A percentile compares a stretch with the other conserved stretches of the same genome.
These are phyloP conservation scores for Crypturellus undulatus DNA, from an alignment of 2,113 vertebrate species.

Conservation along the genomic window DNA sequence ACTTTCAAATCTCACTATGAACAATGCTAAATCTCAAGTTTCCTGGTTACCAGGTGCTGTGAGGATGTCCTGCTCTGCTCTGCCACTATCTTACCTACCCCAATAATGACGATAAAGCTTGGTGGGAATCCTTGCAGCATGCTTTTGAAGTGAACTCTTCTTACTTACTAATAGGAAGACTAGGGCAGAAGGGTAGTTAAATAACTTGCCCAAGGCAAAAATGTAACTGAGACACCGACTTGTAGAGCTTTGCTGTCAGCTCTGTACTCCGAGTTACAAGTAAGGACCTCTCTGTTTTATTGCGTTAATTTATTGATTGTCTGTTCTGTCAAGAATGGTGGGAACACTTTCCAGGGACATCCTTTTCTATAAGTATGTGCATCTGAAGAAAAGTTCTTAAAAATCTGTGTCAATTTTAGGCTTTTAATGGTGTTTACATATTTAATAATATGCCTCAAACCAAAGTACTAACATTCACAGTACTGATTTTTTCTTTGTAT, in stretches of 20 bases:
- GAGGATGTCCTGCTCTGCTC: rapidly evolving
- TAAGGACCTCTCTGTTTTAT: neutral
- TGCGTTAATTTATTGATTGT: neutral
- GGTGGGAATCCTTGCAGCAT: neutral
- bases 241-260: neutral
- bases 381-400: neutral
- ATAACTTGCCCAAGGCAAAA: neutral
- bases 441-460: neutral
- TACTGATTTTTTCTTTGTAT: neutral
- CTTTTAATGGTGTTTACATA: neutral
- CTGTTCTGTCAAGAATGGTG: neutral
- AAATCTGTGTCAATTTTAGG: neutral
- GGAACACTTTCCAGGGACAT: neutral
- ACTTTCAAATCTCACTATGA: neutral
- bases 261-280: neutral
- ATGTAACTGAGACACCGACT: neutral
- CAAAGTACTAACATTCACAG: neutral
- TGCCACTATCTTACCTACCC: neutral
- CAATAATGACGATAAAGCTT: neutral
- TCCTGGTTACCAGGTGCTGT: rapidly evolving
- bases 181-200: neutral
- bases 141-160: neutral
- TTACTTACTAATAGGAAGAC: neutral
- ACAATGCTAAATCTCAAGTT: neutral
- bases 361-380: neutral